Conservation (phyloP, 2,888 invertebrate species). For the Salpingus planirostris region DNA sequence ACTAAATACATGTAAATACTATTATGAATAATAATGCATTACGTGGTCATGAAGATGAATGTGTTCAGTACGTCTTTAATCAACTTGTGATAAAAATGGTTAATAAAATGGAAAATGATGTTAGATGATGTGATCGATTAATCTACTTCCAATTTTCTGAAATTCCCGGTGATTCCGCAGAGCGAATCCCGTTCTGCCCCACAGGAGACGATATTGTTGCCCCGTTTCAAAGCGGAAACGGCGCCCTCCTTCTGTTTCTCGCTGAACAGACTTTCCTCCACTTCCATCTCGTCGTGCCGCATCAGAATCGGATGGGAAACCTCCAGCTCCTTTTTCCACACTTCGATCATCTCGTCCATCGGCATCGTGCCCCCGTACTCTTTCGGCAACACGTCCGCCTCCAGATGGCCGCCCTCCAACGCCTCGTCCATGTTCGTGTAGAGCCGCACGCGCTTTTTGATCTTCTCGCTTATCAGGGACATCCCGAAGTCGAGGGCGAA, state of each 20-base stretch:
- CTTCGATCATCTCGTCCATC: conserved; percentile 71
- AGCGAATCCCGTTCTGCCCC: conserved; percentile 57
- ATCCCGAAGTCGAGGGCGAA: conserved; percentile 70
- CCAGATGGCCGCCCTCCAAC: conserved; percentile 35
- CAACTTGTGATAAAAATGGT: conserved; percentile 1
- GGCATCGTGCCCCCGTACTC: conserved; percentile 80
- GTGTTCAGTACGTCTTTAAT: not conserved
- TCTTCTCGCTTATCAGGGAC: conserved; percentile 68
- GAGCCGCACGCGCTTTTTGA: conserved; percentile 58
- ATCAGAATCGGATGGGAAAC: conserved; percentile 52
- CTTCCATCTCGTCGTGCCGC: conserved; percentile 61
- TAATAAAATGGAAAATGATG: not conserved
- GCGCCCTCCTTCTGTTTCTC: conserved; percentile 65
- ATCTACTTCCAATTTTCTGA: conserved; percentile 70
- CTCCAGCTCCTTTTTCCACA: conserved; percentile 62
- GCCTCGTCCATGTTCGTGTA: conserved; percentile 55
- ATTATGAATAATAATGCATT: not conserved
- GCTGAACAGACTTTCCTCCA: conserved; percentile 59
- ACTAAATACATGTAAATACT: not conserved
- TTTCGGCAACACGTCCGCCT: conserved; percentile 53
- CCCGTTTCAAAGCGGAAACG: conserved; percentile 59
- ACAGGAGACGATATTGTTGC: conserved; percentile 43
- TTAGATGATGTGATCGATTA: conserved; percentile 31
- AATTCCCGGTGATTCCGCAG: conserved; percentile 65
- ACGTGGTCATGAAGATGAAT: not conserved